These are phyloP conservation scores for Drosophila sordidula DNA, from an alignment of 2,888 invertebrate genomes.

Conservation along the genomic window DNA sequence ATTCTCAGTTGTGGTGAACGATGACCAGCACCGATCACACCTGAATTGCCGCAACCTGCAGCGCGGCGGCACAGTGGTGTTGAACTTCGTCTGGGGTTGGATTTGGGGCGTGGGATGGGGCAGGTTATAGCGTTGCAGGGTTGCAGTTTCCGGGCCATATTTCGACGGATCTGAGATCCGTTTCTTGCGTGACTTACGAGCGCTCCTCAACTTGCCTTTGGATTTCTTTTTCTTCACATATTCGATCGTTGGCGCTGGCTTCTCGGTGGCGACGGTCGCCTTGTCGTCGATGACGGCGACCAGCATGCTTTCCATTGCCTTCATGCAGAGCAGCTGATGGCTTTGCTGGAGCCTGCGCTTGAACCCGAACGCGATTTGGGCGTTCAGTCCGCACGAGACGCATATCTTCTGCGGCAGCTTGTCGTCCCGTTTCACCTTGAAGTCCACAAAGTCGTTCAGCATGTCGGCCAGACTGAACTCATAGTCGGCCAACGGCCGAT, in stretches of 20 bases:
- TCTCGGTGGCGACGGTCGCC: background rate
- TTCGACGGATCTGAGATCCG: too few species aligned
- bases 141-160: too few species aligned
- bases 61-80: too few species aligned
- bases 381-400: slow-evolving; percentile 19
- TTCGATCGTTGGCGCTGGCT: background rate
- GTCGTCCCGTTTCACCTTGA: slow-evolving; percentile 15
- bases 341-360: slow-evolving; percentile 14
- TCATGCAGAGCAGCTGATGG: slow-evolving; percentile 15
- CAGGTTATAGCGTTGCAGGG: background rate
- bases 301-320: background rate
- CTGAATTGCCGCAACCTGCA: background rate
- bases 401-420: slow-evolving; percentile 34
- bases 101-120: background rate
- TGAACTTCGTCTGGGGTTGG: background rate
- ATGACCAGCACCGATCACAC: slow-evolving; percentile 4
- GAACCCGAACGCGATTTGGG: slow-evolving; percentile 25
- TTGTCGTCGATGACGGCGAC: background rate
- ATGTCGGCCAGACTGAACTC: slow-evolving; percentile 27
- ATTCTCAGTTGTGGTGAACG: background rate
- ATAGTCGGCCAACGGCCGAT: slow-evolving; percentile 6
- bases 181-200: background rate
- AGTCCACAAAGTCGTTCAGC: slow-evolving; percentile 24
- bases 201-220: background rate
- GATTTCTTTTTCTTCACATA: background rate